Base-by-base conservation (phyloP, 2,113 vertebrate species). In the Eretmochelys imbricata region DNA sequence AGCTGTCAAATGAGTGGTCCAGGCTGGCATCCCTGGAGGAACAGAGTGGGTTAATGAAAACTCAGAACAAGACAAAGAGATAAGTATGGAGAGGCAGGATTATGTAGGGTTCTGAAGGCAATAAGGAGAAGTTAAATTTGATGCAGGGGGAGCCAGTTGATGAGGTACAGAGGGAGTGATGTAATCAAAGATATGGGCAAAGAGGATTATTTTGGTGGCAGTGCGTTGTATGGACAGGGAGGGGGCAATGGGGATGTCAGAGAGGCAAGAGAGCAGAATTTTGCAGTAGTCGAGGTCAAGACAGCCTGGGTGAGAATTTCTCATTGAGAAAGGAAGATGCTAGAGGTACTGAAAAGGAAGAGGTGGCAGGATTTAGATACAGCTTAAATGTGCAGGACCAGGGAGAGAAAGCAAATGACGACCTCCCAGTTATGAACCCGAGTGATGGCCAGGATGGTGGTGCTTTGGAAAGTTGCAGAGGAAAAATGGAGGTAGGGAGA, bases 231-330 rank as follows among this genome's bases (percentile, higher is more conserved):
- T 13, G 46, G 72, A 85, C n/a, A 53, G 11, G 9, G 94, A 10
- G 6, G 82, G 5, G 83, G 24, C 22, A 49, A 82, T 76, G 72
- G 22, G 38, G 17, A 76, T 76, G 3, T 46, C 10, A 62, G 5
- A 69, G 57, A 31, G 11, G 10, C 29, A 88, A 20, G 89, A 80
- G 83, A 82, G 51, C 84, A 5, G 20, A 6, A 92, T 29, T 94
- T 87, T 42, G 75, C 2, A 20, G 3, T 27, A 94, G 90, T 24
- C 54, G 89, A 94, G 79, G 12, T 76, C 2, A 93, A 91, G 50
- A 1, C 0, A 0, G 25, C 14, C 7, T 24, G 79, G 93, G 85
- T 29, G 6, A 76, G 80, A 42, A 25, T 46, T 25, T 46, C 65
- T 24, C 20, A 76, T 25, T 76, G n/a, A 35, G 38, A 22, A 46